A percentile compares a stretch with the other conserved stretches of the same genome.
phyloP scores from a whole-genome alignment of 2,113 vertebrate species.

The Trinectes maculatus region DNA sequence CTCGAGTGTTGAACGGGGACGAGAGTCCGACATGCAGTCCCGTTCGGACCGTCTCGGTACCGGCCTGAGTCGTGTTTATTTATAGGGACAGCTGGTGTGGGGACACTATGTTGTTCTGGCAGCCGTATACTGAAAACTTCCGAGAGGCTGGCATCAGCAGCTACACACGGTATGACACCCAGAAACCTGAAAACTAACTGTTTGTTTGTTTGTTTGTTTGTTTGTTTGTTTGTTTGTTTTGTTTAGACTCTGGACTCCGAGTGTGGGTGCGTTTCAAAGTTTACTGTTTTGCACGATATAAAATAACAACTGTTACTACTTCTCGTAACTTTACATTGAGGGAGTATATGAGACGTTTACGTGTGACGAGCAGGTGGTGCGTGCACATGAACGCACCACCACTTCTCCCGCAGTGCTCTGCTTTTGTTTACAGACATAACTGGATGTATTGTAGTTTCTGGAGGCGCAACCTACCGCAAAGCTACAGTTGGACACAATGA shows the following conservation, averaged over 20 bases:
- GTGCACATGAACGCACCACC: background rate
- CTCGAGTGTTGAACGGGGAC: too few species aligned
- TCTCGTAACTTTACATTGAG: too few species aligned
- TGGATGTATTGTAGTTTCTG: too few species aligned
- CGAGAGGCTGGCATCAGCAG: slow-evolving; percentile 53
- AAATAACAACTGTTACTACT: too few species aligned
- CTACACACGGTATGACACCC: slow-evolving; percentile 71
- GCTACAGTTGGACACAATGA: slow-evolving; percentile 63
- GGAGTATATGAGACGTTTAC: too few species aligned
- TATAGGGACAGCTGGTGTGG: slow-evolving; percentile 14
- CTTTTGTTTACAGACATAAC: too few species aligned
- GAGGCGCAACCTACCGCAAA: slow-evolving; percentile 7
- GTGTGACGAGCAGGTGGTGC: background rate
- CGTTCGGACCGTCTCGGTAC: slow-evolving; percentile 21
- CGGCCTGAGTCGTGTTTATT: slow-evolving; percentile 11
- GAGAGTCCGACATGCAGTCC: background rate
- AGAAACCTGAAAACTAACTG: background rate
- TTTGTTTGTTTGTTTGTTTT: background rate
- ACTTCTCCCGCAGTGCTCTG: background rate
- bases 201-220: background rate
- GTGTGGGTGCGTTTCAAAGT: too few species aligned
- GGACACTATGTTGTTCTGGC: slow-evolving; percentile 84
- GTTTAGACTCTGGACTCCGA: too few species aligned
- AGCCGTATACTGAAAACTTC: slow-evolving; percentile 82
- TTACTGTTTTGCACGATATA: too few species aligned